A percentile compares a stretch with the other conserved stretches of the same genome.
Conservation (phyloP, 92 coral and sea anemone genomes). For the Paramuricea clavata region DNA sequence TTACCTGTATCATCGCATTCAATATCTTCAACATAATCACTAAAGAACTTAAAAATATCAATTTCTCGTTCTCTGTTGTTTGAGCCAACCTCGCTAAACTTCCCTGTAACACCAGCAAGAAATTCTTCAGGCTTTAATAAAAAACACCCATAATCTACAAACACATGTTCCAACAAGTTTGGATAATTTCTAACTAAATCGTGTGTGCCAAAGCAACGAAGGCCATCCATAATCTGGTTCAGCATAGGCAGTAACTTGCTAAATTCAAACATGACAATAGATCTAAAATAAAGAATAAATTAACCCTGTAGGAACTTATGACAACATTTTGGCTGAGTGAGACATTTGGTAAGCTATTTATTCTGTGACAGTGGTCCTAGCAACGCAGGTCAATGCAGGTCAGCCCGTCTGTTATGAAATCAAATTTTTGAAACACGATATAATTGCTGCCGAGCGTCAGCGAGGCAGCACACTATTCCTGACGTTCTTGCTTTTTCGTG, state of each 20-base stretch:
- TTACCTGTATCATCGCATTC: constrained; percentile 15
- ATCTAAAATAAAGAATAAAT: constrained; percentile 3
- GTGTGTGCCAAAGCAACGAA: constrained; percentile 7
- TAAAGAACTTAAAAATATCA: constrained; percentile 8
- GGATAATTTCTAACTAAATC: constrained; percentile 1
- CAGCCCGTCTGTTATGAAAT: too few species aligned
- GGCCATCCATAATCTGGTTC: constrained; percentile 36
- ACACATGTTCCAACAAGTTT: constrained; percentile 29
- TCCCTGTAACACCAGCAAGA: neutral
- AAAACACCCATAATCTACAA: constrained; percentile 24
- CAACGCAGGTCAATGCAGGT: too few species aligned
- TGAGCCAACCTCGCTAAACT: neutral
- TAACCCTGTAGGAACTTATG: neutral
- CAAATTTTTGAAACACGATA: too few species aligned
- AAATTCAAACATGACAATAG: constrained; percentile 17
- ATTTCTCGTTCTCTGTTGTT: constrained; percentile 19
- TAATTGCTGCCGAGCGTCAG: too few species aligned
- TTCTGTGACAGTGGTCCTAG: too few species aligned
- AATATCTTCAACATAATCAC: constrained; percentile 14
- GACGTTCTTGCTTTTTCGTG: too few species aligned
- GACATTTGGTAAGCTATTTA: neutral
- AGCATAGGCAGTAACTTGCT: constrained; percentile 29
- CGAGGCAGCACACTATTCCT: too few species aligned
- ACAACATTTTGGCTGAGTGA: neutral
- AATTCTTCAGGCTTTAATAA: constrained; percentile 20